Percentiles rank a stretch among this genome's conserved stretches.
Conservation (phyloP, 2,888 invertebrate species). For the Chymomyza fuscimana region DNA sequence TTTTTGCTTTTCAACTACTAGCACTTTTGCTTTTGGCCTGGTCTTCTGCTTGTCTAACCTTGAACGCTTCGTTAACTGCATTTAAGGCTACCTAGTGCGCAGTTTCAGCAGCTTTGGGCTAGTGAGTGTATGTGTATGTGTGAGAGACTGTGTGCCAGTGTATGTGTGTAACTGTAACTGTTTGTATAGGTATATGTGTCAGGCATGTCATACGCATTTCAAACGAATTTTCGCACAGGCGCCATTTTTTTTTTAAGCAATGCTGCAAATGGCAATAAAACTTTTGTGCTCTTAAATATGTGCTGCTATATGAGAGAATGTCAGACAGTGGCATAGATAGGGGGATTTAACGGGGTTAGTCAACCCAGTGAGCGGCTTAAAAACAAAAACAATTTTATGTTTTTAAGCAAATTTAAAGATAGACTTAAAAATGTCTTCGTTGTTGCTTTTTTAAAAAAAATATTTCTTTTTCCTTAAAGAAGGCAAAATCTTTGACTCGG, state of each 20-base stretch:
- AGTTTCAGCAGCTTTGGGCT: constrained; percentile 20
- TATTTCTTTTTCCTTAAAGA: too few species aligned
- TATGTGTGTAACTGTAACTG: constrained; percentile 8
- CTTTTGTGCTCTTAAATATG: constrained; percentile 24
- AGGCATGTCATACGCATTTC: constrained; percentile 23
- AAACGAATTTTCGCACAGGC: constrained; percentile 37
- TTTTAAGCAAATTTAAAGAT: too few species aligned
- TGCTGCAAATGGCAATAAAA: constrained; percentile 56
- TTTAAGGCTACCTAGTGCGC: constrained; percentile 44
- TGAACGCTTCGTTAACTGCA: constrained; percentile 70
- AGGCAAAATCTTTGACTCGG: too few species aligned
- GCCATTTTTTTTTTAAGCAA: constrained; percentile 7
- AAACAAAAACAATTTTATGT: too few species aligned
- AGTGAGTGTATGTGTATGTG: neutral
- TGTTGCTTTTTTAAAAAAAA: too few species aligned
- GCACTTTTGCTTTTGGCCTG: constrained; percentile 8
- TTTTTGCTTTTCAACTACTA: neutral
- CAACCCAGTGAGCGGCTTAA: too few species aligned
- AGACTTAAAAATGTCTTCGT: too few species aligned
- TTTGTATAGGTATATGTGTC: constrained; percentile 1
- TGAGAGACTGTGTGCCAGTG: neutral
- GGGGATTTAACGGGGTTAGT: neutral
- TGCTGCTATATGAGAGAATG: neutral
- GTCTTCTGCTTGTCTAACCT: constrained; percentile 44
- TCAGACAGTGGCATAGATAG: neutral